Conservation (phyloP, 1,140 invertebrate genomes). For the Temnothorax longispinosus region DNA sequence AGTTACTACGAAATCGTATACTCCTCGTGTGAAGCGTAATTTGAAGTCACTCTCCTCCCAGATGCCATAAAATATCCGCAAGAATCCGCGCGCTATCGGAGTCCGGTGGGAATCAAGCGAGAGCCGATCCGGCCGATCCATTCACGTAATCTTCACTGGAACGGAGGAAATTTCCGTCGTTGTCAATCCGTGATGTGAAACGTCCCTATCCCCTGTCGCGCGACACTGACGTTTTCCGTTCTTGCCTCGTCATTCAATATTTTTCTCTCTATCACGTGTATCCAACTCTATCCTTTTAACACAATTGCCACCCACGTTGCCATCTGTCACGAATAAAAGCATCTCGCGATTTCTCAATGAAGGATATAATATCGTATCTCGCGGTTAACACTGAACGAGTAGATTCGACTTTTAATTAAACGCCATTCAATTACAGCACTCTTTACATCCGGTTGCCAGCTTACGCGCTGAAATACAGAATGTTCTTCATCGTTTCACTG, state of each 20-base stretch:
- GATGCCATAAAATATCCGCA: conserved; percentile 51
- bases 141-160: conserved; percentile 46
- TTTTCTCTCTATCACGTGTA: neutral
- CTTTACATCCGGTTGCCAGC: conserved; percentile 52
- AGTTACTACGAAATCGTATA: conserved; percentile 43
- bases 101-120: conserved; percentile 44
- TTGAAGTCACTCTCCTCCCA: conserved; percentile 38
- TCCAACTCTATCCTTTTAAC: neutral
- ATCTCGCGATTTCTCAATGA: conserved; percentile 47
- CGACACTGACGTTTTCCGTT: conserved; percentile 38
- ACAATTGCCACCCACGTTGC: neutral
- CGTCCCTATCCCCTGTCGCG: neutral
- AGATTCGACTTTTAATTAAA: conserved; percentile 78
- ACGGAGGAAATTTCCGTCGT: conserved; percentile 43
- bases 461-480: conserved; percentile 11
- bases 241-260: conserved; percentile 60
- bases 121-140: conserved; percentile 33
- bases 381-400: conserved; percentile 50
- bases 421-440: conserved; percentile 75
- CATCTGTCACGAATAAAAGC: conserved; percentile 46
- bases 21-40: conserved; percentile 24
- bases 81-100: conserved; percentile 20
- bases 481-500: conserved; percentile 51
- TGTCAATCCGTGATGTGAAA: conserved; percentile 41
- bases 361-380: neutral